phyloP scores from a whole-genome alignment of 2,888 invertebrate genomes.

The Branchipolynoe longqiensis region DNA sequence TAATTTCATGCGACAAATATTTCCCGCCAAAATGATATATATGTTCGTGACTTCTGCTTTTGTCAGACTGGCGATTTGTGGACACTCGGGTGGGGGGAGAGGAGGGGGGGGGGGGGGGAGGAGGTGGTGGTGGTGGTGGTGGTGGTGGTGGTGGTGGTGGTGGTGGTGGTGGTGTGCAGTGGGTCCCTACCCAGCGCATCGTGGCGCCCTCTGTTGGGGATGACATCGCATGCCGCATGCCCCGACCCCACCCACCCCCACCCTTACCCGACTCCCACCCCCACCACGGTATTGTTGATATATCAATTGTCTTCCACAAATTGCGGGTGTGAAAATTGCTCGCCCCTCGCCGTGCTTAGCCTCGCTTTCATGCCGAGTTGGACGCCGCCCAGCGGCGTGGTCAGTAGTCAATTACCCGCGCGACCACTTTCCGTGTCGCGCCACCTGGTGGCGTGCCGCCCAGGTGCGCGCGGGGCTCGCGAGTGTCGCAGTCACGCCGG shows the following conservation, averaged over 20 bases:
- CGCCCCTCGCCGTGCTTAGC: neutral
- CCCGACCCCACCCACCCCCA: slow-evolving; percentile 7
- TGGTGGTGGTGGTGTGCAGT: too few species aligned
- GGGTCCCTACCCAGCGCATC: neutral
- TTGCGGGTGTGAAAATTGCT: slow-evolving; percentile 38
- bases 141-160: too few species aligned
- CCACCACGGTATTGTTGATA: slow-evolving; percentile 30
- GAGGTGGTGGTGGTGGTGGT: too few species aligned
- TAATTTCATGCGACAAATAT: too few species aligned
- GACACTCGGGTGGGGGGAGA: too few species aligned
- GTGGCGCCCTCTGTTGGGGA: neutral
- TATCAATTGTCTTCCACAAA: slow-evolving; percentile 21
- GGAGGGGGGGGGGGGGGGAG: too few species aligned
- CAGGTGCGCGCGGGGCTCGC: neutral
- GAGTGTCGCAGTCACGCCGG: neutral
- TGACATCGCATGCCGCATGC: neutral
- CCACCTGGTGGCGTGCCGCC: neutral
- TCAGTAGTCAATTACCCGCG: slow-evolving; percentile 48
- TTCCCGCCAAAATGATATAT: too few species aligned
- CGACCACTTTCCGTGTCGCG: too few species aligned
- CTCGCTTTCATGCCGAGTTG: slow-evolving; percentile 15
- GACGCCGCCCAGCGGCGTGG: neutral
- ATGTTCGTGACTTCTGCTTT: too few species aligned
- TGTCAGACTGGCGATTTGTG: too few species aligned
- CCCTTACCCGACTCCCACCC: too few species aligned